A percentile compares a stretch with the other conserved stretches of the same genome.
Evolutionary conservation across 2,113 vertebrate genomes (phyloP).

Genomic region (Chaetodon auriga): DNA sequence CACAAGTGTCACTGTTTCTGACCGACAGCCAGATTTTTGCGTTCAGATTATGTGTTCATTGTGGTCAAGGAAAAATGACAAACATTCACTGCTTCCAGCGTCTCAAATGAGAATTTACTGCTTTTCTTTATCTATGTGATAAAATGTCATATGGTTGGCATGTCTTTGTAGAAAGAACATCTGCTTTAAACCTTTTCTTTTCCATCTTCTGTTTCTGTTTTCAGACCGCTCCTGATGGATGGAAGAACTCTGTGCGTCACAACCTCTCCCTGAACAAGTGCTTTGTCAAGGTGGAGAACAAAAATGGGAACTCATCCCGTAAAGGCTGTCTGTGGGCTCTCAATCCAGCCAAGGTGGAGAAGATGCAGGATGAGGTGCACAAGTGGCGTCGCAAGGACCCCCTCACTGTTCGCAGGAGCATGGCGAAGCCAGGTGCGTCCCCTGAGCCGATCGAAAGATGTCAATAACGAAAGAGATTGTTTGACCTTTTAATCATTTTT

Average conservation of each 20-base stretch:
- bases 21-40: no score
- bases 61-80: no score
- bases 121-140: no score
- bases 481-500: background rate
- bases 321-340: conserved; percentile 98
- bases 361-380: conserved; percentile 98
- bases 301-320: conserved; percentile 90
- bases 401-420: conserved; percentile 92
- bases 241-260: conserved; percentile 99
- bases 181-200: background rate
- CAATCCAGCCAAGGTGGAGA: conserved; percentile 95
- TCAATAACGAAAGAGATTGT: background rate
- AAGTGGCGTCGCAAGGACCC: conserved; percentile 99
- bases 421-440: conserved; percentile 93
- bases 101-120: no score
- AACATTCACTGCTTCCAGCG: no score
- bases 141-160: no score
- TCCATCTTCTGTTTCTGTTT: background rate
- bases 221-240: conserved; percentile 97
- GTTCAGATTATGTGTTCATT: no score
- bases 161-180: no score
- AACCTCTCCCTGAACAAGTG: conserved; percentile 98
- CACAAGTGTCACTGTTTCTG: no score
- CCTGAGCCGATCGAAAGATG: accelerated
- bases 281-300: conserved; percentile 98